These are phyloP conservation scores for Himalopsyche japonica DNA, from an alignment of 2,888 invertebrate genomes.

Conservation along the genomic window DNA sequence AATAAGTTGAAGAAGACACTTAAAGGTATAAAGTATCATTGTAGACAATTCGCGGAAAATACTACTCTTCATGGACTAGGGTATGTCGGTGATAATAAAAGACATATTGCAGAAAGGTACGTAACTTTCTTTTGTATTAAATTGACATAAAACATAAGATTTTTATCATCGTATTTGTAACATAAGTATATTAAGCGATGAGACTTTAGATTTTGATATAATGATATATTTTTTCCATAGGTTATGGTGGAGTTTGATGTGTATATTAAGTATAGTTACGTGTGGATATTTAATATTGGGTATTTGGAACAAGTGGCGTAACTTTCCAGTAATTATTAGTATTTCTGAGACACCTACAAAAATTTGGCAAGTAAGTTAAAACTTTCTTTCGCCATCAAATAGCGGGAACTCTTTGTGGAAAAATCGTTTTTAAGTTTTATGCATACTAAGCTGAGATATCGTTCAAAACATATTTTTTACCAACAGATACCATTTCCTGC, in stretches of 20 bases:
- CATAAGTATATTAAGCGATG: no score
- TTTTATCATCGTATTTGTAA: no score
- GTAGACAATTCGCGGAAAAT: slow-evolving; percentile 61
- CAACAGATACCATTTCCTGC: not conserved
- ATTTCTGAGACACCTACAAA: not conserved
- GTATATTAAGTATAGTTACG: not conserved
- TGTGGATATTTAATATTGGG: not conserved
- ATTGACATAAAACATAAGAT: no score
- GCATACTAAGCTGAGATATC: no score
- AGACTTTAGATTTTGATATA: no score
- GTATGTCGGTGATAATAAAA: slow-evolving; percentile 64
- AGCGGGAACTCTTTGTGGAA: no score
- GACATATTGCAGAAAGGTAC: slow-evolving; percentile 62
- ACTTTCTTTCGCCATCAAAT: not conserved
- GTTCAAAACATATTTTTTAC: no score
- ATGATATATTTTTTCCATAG: not conserved
- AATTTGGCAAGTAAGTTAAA: not conserved
- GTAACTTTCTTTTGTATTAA: no score
- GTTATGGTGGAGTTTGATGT: not conserved
- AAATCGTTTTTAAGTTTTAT: no score
- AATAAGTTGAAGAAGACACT: not conserved
- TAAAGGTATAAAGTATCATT: slow-evolving; percentile 9
- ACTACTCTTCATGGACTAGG: slow-evolving; percentile 67
- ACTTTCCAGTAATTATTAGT: not conserved
- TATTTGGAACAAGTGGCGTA: not conserved